A percentile compares a stretch with the other conserved stretches of the same genome.
phyloP scores from a whole-genome alignment of 1,140 invertebrate species.

The Caerostris darwini region DNA sequence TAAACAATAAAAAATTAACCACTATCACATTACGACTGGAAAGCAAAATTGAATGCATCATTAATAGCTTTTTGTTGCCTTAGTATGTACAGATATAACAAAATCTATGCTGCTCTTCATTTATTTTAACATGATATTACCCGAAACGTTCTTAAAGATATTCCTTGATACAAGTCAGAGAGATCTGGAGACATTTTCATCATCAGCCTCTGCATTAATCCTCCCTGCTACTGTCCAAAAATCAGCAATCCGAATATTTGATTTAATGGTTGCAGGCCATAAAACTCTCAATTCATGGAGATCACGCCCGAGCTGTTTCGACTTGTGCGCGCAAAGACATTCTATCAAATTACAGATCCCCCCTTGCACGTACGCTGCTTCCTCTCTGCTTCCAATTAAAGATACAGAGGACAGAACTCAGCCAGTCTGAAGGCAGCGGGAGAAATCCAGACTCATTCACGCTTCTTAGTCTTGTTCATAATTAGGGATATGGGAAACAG shows the following conservation, averaged over 20 bases:
- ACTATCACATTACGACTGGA: no score
- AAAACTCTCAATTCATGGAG: not conserved
- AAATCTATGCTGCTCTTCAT: no score
- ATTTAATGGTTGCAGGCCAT: not conserved
- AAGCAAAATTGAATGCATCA: no score
- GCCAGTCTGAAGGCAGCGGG: not conserved
- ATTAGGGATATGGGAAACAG: not conserved
- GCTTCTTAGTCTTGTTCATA: conserved; percentile 16
- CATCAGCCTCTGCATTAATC: not conserved
- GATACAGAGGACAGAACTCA: not conserved
- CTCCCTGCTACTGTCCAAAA: not conserved
- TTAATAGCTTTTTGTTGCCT: no score
- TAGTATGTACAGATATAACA: no score
- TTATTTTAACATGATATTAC: no score
- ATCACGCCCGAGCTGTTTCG: not conserved
- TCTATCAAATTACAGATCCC: not conserved
- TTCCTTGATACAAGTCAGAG: no score
- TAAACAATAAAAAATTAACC: no score
- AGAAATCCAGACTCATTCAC: not conserved
- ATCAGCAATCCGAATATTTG: not conserved
- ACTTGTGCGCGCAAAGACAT: not conserved
- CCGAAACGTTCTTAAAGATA: no score
- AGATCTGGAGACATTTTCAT: no score
- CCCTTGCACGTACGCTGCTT: not conserved
- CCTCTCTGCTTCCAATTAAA: not conserved